Evolutionary conservation across 2,113 vertebrate genomes (phyloP).

Genomic region (Thamnophis sirtalis): DNA sequence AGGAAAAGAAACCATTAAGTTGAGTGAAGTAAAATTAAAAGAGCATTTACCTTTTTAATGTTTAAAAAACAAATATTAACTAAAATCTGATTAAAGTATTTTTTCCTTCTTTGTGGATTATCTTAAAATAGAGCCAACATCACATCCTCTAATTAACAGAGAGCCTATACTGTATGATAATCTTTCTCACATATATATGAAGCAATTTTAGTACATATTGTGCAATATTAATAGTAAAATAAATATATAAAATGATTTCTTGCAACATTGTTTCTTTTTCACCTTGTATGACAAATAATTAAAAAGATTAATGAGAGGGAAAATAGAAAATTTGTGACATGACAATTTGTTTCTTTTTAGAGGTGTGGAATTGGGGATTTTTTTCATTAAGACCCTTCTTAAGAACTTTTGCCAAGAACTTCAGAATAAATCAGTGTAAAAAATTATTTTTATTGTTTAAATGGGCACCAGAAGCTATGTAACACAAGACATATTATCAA

Average conservation of each 20-base stretch:
- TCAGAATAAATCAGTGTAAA: conserved; percentile 38
- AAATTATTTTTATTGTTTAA: conserved; percentile 44
- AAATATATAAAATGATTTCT: conserved; percentile 47
- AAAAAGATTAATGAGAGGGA: conserved; percentile 1
- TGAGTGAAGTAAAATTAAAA: not conserved
- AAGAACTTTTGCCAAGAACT: conserved; percentile 55
- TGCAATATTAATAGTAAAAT: conserved; percentile 48
- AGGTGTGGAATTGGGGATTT: conserved; percentile 19
- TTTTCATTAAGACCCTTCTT: conserved; percentile 54
- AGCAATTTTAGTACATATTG: conserved; percentile 49
- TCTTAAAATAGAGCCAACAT: conserved; percentile 37
- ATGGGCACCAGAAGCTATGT: conserved; percentile 31
- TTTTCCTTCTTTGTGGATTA: conserved; percentile 46
- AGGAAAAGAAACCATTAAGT: not conserved
- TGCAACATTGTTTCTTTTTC: not conserved
- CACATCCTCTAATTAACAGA: conserved; percentile 40
- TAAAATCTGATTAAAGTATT: conserved; percentile 20
- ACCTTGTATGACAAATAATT: conserved; percentile 31
- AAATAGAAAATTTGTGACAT: not conserved
- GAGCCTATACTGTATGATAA: conserved; percentile 23
- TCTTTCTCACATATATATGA: conserved; percentile 43
- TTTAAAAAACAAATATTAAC: conserved; percentile 41
- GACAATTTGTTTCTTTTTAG: conserved; percentile 22
- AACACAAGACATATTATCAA: conserved; percentile 26
- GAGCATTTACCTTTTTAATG: conserved; percentile 8